Percentiles rank a stretch among this genome's conserved stretches.
Conservation (phyloP, 2,797 vertebrate species). For the Macroramphosus scolopax region DNA sequence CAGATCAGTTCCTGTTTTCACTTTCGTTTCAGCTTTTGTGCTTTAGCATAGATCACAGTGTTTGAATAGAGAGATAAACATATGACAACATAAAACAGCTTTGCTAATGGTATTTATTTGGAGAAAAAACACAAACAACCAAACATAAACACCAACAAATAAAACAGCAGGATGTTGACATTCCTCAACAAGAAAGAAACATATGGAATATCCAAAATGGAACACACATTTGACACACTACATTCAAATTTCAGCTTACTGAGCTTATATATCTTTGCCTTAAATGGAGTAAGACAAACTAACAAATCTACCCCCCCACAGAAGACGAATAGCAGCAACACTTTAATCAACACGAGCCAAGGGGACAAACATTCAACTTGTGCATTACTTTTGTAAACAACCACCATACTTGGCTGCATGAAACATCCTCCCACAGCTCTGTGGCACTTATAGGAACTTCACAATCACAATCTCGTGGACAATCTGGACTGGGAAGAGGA, state of each 20-base stretch:
- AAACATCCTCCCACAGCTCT: slow-evolving; percentile 32
- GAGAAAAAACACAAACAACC: slow-evolving; percentile 41
- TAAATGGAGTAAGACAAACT: slow-evolving; percentile 17
- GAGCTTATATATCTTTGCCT: slow-evolving; percentile 25
- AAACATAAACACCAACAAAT: slow-evolving; percentile 41
- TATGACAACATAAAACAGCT: slow-evolving; percentile 7
- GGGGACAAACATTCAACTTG: slow-evolving; percentile 40
- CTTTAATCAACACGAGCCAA: slow-evolving; percentile 24
- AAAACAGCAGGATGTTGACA: slow-evolving; percentile 25
- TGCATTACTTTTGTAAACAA: slow-evolving; percentile 62
- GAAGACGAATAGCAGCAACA: slow-evolving; percentile 71
- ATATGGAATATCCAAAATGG: too few relatives aligned
- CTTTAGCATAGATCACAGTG: background rate
- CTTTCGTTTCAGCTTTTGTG: slow-evolving; percentile 72
- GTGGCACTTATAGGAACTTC: slow-evolving; percentile 45
- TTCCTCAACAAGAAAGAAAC: slow-evolving; percentile 18
- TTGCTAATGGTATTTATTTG: slow-evolving; percentile 61
- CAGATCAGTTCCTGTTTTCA: slow-evolving; percentile 64
- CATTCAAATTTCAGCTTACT: slow-evolving; percentile 27
- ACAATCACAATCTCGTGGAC: slow-evolving; percentile 20
- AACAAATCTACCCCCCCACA: too few relatives aligned
- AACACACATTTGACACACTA: too few relatives aligned
- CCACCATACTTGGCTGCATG: slow-evolving; percentile 21
- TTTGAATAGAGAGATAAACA: background rate
- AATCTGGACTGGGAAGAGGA: slow-evolving; percentile 27